Base-by-base conservation (phyloP, 2,797 vertebrate genomes). In the Tiaroga cobitis region DNA sequence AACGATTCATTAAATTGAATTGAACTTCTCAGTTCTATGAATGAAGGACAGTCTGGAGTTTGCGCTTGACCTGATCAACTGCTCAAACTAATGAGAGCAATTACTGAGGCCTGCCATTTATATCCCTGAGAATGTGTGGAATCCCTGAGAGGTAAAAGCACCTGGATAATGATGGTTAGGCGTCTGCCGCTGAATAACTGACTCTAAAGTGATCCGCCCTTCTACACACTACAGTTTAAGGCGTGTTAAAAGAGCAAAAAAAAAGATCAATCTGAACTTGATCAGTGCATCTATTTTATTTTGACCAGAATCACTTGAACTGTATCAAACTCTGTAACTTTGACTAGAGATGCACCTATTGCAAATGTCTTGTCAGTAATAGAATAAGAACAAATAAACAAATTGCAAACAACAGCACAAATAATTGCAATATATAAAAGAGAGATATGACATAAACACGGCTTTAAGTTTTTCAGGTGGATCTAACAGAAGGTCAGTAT, bases 121-220 rank as follows among this genome's bases (percentile, higher is more conserved):
- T 81, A 82, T 89, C 86, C 81, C 84, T 91, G 91, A 91, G 89
- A 94, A 93, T 92, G 76, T 90, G 18, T 93, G 91, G 91, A 94
- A 94, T 93, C 89, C 89, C 65, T 92, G 46, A 61, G 49, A 68
- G 90, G 90, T 91, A 90, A 94, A 92, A 88, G 90, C 93, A 93
- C 91, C 85, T 94, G 92, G 94, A 91, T 93, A 91, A 92, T 86
- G 63, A 83, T 84, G 74, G 88, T 26, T 63, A 90, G 93, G 89
- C 90, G 91, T 91, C 88, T 88, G 39, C 46, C 69, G 15, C 5
- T 90, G 84, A 90, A 90, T 91, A 81, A 61, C n/a, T 16, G 19
- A 59, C 41, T 67, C 63, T 84, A 89, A 82, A 77, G 37, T 21
- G 78, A 86, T 63, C 80, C 67, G 34, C 74, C 21, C 69, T 63